Evolutionary conservation across 2,113 vertebrate genomes (phyloP).

Genomic region (Burhinus bistriatus): DNA sequence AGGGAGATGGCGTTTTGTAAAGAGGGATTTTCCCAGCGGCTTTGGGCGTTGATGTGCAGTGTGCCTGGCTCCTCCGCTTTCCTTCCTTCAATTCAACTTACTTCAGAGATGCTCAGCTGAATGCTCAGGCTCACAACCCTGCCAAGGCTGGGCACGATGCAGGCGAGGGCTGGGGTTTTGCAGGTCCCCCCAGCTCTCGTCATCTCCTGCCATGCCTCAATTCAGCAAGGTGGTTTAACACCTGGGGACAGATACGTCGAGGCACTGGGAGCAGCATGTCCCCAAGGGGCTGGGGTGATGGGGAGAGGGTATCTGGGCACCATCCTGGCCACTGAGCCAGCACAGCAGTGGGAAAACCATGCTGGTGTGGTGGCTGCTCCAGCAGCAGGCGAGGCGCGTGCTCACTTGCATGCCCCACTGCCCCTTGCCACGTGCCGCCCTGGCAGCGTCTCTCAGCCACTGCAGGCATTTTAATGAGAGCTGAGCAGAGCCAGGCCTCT

Average conservation of each 20-base stretch:
- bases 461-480: slow-evolving; percentile 19
- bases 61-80: neutral
- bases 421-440: slow-evolving; percentile 13
- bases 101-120: fast-evolving
- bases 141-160: neutral
- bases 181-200: fast-evolving
- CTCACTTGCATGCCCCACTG: neutral
- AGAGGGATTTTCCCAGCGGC: neutral
- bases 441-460: neutral
- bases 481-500: neutral
- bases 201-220: neutral
- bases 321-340: neutral
- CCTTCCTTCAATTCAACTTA: neutral
- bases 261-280: neutral
- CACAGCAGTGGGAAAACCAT: neutral
- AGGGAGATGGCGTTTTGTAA: neutral
- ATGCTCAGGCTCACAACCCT: neutral
- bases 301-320: neutral
- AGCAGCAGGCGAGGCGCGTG: neutral
- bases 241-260: neutral
- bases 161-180: neutral
- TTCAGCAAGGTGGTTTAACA: neutral
- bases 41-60: neutral
- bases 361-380: neutral
- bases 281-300: neutral